These are phyloP conservation scores for Odontocolon sp. DNA, from an alignment of 2,888 invertebrate genomes.

Conservation along the genomic window DNA sequence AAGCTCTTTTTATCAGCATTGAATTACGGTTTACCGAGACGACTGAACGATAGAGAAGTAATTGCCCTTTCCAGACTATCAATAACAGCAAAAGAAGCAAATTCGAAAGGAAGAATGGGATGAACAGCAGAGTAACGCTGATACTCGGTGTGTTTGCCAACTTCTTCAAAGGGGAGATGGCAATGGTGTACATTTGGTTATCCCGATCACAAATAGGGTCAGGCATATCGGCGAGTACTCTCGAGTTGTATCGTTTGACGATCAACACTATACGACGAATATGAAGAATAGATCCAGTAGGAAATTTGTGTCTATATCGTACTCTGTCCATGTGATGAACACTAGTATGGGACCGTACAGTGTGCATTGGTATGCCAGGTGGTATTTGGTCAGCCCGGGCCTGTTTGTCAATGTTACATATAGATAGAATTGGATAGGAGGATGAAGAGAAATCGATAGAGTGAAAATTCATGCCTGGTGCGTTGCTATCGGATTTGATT, in stretches of 20 bases:
- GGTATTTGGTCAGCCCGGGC: constrained; percentile 45
- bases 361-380: constrained; percentile 17
- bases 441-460: constrained; percentile 45
- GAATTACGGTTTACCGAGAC: constrained; percentile 40
- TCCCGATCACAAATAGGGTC: constrained; percentile 39
- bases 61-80: no score
- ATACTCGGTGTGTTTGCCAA: constrained; percentile 51
- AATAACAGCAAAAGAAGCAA: no score
- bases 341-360: no score
- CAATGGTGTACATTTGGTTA: constrained; percentile 19
- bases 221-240: constrained; percentile 31
- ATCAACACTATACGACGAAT: constrained; percentile 27
- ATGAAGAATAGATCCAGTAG: background rate
- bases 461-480: constrained; percentile 31
- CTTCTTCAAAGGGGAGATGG: constrained; percentile 42
- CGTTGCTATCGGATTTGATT: constrained; percentile 31
- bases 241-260: constrained; percentile 42
- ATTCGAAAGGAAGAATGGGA: constrained; percentile 3
- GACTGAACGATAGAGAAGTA: constrained; percentile 40
- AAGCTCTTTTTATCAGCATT: constrained; percentile 49
- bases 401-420: constrained; percentile 49
- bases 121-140: constrained; percentile 2
- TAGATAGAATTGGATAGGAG: constrained; percentile 2
- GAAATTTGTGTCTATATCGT: no score
- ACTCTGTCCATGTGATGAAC: constrained; percentile 15